These are phyloP conservation scores for Vimba vimba DNA, from an alignment of 2,113 vertebrate species.

Conservation along the genomic window DNA sequence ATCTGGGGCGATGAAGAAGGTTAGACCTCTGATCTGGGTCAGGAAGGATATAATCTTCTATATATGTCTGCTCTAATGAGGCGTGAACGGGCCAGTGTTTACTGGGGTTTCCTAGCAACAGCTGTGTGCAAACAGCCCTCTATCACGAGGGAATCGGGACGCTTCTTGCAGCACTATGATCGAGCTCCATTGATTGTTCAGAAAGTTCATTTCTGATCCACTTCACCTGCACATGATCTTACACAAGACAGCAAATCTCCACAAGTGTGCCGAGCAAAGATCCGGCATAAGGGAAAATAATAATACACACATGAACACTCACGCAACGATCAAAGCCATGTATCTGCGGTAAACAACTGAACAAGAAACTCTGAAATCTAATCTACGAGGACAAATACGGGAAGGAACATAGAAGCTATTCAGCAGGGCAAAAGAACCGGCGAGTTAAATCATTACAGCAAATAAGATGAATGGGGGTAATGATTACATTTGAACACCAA, in stretches of 20 bases:
- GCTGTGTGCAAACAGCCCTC: constrained; percentile 27
- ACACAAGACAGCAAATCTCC: background rate
- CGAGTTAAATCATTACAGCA: background rate
- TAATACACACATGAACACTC: background rate
- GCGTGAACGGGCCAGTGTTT: constrained; percentile 23
- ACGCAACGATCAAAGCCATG: background rate
- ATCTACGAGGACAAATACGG: background rate
- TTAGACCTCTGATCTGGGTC: background rate
- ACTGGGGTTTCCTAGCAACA: constrained; percentile 44
- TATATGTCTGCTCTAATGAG: background rate
- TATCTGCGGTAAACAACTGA: background rate
- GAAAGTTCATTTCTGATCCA: background rate
- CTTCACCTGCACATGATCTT: background rate
- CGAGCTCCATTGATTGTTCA: background rate
- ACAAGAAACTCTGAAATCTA: background rate
- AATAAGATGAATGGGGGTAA: background rate
- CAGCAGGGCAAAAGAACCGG: background rate
- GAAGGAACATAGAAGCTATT: background rate
- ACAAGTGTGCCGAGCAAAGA: background rate
- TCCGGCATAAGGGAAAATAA: background rate
- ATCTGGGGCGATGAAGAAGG: background rate
- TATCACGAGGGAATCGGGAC: background rate
- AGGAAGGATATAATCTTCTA: background rate
- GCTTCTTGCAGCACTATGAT: background rate
- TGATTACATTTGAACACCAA: background rate